Conservation (phyloP, 2,797 vertebrate genomes). For the Ibycter americanus region DNA sequence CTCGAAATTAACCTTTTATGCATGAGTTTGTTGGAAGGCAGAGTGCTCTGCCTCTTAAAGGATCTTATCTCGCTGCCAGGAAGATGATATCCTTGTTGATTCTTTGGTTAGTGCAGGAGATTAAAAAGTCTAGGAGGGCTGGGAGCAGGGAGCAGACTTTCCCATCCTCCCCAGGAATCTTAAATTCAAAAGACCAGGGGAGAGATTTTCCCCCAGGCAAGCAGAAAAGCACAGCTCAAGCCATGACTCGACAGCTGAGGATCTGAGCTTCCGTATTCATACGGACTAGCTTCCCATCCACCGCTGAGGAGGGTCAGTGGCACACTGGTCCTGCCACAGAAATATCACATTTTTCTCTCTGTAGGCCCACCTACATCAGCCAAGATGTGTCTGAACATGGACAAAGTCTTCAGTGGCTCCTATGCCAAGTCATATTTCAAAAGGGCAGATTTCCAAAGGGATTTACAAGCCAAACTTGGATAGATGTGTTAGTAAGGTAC, state of each 20-base stretch:
- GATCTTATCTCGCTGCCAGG: background rate
- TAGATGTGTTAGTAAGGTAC: background rate
- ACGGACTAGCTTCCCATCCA: background rate
- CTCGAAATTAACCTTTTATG: slow-evolving; percentile 41
- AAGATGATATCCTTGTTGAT: slow-evolving; percentile 35
- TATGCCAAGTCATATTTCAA: background rate
- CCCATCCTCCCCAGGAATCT: background rate
- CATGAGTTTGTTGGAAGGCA: slow-evolving; percentile 28
- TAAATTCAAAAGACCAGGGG: background rate
- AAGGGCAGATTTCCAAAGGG: background rate
- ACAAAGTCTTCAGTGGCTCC: background rate
- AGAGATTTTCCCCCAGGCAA: background rate
- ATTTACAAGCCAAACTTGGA: background rate
- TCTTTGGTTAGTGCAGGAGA: background rate
- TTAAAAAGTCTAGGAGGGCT: background rate
- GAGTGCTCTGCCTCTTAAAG: background rate
- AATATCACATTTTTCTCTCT: background rate
- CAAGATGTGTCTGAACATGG: background rate
- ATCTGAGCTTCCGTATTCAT: background rate
- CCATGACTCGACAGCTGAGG: background rate
- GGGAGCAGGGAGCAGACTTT: background rate
- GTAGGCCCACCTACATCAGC: background rate
- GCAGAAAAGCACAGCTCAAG: background rate
- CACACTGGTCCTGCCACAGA: background rate
- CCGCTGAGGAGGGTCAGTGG: background rate